Percentiles rank a stretch among this genome's conserved stretches.
Conservation (phyloP, 2,113 vertebrate species). For the Coracopsis vasa region DNA sequence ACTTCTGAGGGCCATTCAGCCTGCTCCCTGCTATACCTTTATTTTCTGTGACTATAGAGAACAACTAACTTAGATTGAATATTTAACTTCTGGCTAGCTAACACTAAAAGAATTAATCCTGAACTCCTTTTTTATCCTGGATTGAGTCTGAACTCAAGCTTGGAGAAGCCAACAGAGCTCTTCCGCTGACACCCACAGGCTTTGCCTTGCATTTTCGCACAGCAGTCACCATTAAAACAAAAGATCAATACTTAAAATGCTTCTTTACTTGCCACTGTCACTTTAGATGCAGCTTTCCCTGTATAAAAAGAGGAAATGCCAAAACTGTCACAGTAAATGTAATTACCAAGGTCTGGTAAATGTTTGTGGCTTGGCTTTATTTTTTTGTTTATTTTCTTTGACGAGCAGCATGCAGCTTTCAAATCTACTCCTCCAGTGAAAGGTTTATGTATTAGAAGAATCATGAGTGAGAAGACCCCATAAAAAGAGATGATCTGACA, state of each 20-base stretch:
- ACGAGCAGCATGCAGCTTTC: not conserved
- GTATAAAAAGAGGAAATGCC: conserved; percentile 27
- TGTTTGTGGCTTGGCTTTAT: not conserved
- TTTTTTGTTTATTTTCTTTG: conserved; percentile 18
- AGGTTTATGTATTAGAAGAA: not conserved
- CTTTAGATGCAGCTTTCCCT: not conserved
- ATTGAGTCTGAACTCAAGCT: not conserved
- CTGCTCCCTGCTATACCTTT: not conserved
- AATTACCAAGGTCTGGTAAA: conserved; percentile 44
- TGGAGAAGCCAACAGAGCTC: not conserved
- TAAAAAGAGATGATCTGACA: not conserved
- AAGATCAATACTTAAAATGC: not conserved
- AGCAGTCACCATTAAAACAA: not conserved
- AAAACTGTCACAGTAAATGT: conserved; percentile 52
- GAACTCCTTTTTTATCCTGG: not conserved
- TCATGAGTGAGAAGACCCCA: not conserved
- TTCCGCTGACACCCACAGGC: conserved; percentile 17
- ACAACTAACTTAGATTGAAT: not conserved
- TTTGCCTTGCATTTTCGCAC: not conserved
- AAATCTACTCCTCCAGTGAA: not conserved
- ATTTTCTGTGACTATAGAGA: not conserved
- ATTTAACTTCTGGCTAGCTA: not conserved
- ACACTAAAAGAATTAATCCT: not conserved
- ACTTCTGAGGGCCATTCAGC: not conserved
- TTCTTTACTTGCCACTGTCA: not conserved